These are phyloP conservation scores for Sminthurides aquaticus DNA, from an alignment of 2,888 invertebrate genomes.

Conservation along the genomic window DNA sequence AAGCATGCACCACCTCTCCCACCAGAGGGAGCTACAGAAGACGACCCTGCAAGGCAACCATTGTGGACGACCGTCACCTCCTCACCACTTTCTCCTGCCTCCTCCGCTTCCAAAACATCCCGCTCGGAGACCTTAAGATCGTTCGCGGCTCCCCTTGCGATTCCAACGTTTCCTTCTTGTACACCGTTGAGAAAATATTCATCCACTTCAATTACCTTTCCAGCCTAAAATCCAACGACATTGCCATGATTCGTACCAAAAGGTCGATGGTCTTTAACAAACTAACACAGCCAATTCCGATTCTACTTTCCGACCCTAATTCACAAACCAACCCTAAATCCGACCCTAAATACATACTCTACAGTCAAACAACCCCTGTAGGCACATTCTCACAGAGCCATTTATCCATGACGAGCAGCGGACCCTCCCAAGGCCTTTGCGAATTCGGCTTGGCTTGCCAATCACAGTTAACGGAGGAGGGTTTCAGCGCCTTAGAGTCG, in stretches of 20 bases:
- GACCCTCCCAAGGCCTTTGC: background rate
- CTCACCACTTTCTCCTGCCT: slow-evolving; percentile 8
- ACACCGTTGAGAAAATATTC: background rate
- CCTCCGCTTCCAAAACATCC: background rate
- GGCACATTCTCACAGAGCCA: background rate
- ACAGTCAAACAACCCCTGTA: background rate
- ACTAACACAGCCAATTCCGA: slow-evolving; percentile 1
- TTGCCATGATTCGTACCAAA: slow-evolving; percentile 12
- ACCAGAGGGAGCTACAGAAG: too few relatives aligned
- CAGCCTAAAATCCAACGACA: slow-evolving; percentile 1
- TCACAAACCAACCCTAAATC: background rate
- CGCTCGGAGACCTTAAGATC: background rate
- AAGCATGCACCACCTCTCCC: background rate
- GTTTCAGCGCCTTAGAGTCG: background rate
- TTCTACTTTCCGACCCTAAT: background rate
- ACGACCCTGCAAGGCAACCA: slow-evolving; percentile 10
- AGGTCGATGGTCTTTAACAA: background rate
- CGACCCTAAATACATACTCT: background rate
- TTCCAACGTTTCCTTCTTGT: background rate
- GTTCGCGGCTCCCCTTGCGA: background rate
- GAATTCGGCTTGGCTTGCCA: background rate
- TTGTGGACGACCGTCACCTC: slow-evolving; percentile 17
- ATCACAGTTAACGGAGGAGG: background rate
- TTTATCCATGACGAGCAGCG: background rate
- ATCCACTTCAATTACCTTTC: slow-evolving; percentile 16